Evolutionary conservation across 2,888 invertebrate genomes (phyloP).

Genomic region (Pharmacophagus antenor): DNA sequence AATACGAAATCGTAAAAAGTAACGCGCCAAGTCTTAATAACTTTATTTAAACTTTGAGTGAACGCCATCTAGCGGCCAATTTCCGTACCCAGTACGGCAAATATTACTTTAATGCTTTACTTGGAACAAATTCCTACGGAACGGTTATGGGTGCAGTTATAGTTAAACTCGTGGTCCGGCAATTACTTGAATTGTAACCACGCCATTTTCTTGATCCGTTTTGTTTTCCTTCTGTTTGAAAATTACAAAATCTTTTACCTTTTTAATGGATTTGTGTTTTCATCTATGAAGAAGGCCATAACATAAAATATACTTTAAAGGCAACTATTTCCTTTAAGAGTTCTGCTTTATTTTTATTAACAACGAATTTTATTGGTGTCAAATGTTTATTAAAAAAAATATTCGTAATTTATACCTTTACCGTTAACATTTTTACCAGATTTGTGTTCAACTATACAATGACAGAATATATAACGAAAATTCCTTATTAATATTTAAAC

Average conservation of each 20-base stretch:
- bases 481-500: no score
- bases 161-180: slow-evolving; percentile 59
- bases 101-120: slow-evolving; percentile 66
- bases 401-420: no score
- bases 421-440: no score
- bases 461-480: no score
- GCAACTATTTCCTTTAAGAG: neutral
- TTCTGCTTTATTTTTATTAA: slow-evolving; percentile 14
- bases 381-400: no score
- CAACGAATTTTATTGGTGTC: no score
- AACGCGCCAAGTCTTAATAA: slow-evolving; percentile 57
- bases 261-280: neutral
- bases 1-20: slow-evolving; percentile 46
- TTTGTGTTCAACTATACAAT: no score
- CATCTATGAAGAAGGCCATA: neutral
- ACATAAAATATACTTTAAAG: neutral
- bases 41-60: slow-evolving; percentile 60
- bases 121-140: slow-evolving; percentile 53
- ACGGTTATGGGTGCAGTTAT: slow-evolving; percentile 61
- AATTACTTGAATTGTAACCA: slow-evolving; percentile 61
- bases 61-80: slow-evolving; percentile 66
- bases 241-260: neutral
- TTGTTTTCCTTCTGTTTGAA: slow-evolving; percentile 39
- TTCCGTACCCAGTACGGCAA: slow-evolving; percentile 53
- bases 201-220: slow-evolving; percentile 43